These are phyloP conservation scores for Erythrocercus mccallii DNA, from an alignment of 2,113 vertebrate species.

Conservation along the genomic window DNA sequence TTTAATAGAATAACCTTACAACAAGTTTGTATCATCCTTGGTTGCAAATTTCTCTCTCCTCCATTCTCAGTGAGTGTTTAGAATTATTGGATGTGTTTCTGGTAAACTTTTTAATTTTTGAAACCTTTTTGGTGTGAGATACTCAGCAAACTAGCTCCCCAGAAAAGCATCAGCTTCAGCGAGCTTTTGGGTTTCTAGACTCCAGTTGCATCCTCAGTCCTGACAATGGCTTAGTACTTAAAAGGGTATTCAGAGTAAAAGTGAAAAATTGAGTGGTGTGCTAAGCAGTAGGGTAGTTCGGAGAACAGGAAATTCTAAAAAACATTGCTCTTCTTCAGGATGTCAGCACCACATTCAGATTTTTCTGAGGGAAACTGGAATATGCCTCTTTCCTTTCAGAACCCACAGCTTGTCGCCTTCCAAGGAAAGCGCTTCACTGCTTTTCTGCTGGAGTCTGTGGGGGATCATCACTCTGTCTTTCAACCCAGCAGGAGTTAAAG, in stretches of 20 bases:
- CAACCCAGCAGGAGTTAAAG: background rate
- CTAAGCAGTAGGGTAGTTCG: background rate
- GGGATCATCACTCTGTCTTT: background rate
- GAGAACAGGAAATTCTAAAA: background rate
- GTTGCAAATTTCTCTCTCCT: background rate
- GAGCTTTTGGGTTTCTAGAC: background rate
- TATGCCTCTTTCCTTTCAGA: background rate
- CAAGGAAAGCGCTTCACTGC: background rate
- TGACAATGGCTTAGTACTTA: background rate
- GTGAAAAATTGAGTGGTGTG: background rate
- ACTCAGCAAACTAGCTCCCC: background rate
- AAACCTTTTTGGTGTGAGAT: background rate
- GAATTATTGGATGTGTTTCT: background rate
- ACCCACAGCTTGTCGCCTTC: background rate
- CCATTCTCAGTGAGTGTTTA: background rate
- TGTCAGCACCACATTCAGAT: background rate
- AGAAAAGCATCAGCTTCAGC: background rate
- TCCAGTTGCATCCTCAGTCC: background rate
- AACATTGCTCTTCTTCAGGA: background rate
- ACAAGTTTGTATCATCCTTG: background rate
- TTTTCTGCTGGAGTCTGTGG: background rate
- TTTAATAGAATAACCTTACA: background rate
- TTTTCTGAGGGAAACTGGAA: background rate
- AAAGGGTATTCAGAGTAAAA: background rate
- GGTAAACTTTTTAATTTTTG: background rate